Conservation (phyloP, 2,888 invertebrate species). For the Pandemis heparana region DNA sequence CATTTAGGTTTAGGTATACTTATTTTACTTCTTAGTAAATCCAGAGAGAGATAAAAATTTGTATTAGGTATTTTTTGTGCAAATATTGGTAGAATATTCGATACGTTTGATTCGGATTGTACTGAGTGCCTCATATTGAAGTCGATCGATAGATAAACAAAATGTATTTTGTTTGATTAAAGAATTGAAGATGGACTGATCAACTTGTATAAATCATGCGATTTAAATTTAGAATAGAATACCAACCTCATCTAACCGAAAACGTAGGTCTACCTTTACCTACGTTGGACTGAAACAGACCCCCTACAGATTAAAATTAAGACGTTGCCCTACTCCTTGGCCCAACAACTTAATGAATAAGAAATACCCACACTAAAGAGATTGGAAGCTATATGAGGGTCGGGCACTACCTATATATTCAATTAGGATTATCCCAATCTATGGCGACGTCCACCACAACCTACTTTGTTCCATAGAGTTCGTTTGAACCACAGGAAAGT, state of each 20-base stretch:
- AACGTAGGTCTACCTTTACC: slow-evolving; percentile 3
- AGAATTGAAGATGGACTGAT: not conserved
- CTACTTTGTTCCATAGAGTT: not conserved
- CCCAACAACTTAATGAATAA: slow-evolving; percentile 42
- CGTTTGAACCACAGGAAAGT: slow-evolving; percentile 22
- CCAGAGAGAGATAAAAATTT: not conserved
- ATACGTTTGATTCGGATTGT: too few relatives aligned
- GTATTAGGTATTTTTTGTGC: not conserved
- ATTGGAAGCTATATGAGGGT: slow-evolving; percentile 39
- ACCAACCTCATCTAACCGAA: not conserved
- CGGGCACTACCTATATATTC: slow-evolving; percentile 47
- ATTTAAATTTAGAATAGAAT: slow-evolving; percentile 28
- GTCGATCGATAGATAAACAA: too few relatives aligned
- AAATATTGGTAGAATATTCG: not conserved
- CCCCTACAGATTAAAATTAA: slow-evolving; percentile 40
- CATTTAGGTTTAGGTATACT: not conserved
- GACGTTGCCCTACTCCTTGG: slow-evolving; percentile 29
- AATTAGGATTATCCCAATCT: slow-evolving; percentile 57
- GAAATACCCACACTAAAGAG: slow-evolving; percentile 40
- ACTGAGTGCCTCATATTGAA: too few relatives aligned
- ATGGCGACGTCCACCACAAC: slow-evolving; percentile 29
- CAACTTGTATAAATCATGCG: not conserved
- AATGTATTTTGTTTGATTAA: too few relatives aligned
- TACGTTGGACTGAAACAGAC: slow-evolving; percentile 20
- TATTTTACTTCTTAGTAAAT: not conserved